phyloP scores from a whole-genome alignment of 2,113 vertebrate species.

The Sander lucioperca region DNA sequence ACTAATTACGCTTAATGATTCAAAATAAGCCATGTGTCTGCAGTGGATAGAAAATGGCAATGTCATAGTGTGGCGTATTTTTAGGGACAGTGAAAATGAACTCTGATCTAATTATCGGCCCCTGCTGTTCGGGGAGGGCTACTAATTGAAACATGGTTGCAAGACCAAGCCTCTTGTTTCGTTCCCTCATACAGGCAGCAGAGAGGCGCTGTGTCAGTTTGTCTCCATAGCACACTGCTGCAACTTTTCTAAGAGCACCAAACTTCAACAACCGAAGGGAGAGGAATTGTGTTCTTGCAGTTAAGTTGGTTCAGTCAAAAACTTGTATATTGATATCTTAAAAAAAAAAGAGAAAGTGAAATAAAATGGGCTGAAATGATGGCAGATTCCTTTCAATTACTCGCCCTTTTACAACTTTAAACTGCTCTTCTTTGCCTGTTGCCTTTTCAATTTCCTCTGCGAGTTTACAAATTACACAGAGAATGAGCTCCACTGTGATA shows the following conservation, averaged over 20 bases:
- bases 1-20: slow-evolving; percentile 84
- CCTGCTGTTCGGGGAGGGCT: slow-evolving; percentile 55
- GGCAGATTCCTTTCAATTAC: slow-evolving; percentile 68
- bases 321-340: slow-evolving; percentile 20
- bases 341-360: too few species aligned
- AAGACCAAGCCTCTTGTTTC: slow-evolving; percentile 42
- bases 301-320: slow-evolving; percentile 38
- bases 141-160: slow-evolving; percentile 69
- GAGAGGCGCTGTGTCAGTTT: slow-evolving; percentile 17
- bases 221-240: slow-evolving; percentile 33
- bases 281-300: slow-evolving; percentile 38
- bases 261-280: slow-evolving; percentile 20
- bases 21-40: slow-evolving; percentile 81
- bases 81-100: slow-evolving; percentile 79
- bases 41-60: slow-evolving; percentile 72
- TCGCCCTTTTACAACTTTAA: slow-evolving; percentile 66
- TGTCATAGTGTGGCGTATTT: slow-evolving; percentile 77
- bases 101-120: slow-evolving; percentile 82
- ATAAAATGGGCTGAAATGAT: slow-evolving; percentile 57
- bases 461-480: slow-evolving; percentile 65
- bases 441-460: slow-evolving; percentile 72
- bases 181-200: slow-evolving; percentile 36
- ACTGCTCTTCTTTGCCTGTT: slow-evolving; percentile 63
- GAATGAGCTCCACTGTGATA: slow-evolving; percentile 61
- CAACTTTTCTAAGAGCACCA: slow-evolving; percentile 26